Evolutionary conservation across 2,888 invertebrate species (phyloP).

Genomic region (Hemaris fuciformis): DNA sequence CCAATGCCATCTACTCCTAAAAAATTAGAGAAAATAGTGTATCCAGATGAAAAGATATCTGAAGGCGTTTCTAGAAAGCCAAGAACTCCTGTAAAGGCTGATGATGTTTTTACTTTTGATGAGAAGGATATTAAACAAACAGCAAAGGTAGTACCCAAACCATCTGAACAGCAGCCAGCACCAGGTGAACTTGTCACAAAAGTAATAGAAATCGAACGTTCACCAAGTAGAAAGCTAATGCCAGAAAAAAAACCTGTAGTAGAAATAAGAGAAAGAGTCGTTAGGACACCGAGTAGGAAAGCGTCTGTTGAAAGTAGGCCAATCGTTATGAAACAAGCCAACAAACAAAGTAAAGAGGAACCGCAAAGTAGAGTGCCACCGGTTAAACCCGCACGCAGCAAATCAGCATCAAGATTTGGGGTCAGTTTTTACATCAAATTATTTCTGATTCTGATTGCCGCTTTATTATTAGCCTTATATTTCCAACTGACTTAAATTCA

Average conservation of each 20-base stretch:
- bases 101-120: slow-evolving; percentile 57
- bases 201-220: slow-evolving; percentile 71
- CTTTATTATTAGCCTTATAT: slow-evolving; percentile 71
- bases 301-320: slow-evolving; percentile 54
- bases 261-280: slow-evolving; percentile 68
- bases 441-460: slow-evolving; percentile 60
- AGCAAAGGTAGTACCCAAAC: slow-evolving; percentile 42
- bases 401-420: slow-evolving; percentile 76
- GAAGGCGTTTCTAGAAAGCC: slow-evolving; percentile 39
- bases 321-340: slow-evolving; percentile 42
- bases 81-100: slow-evolving; percentile 53
- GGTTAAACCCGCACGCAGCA: slow-evolving; percentile 75
- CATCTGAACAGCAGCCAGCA: slow-evolving; percentile 37
- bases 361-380: slow-evolving; percentile 61
- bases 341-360: slow-evolving; percentile 54
- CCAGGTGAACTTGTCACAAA: slow-evolving; percentile 70
- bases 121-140: slow-evolving; percentile 51
- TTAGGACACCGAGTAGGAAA: slow-evolving; percentile 72
- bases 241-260: slow-evolving; percentile 65
- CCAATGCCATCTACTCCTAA: slow-evolving; percentile 60
- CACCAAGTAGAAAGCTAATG: slow-evolving; percentile 65
- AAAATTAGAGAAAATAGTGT: slow-evolving; percentile 61
- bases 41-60: slow-evolving; percentile 55
- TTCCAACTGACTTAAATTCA: slow-evolving; percentile 54
- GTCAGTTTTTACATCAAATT: slow-evolving; percentile 74